Evolutionary conservation across 2,113 vertebrate genomes (phyloP), one percentile per base, ranked within the genome.

Genomic region (Leptobrachium ailaonicum): DNA sequence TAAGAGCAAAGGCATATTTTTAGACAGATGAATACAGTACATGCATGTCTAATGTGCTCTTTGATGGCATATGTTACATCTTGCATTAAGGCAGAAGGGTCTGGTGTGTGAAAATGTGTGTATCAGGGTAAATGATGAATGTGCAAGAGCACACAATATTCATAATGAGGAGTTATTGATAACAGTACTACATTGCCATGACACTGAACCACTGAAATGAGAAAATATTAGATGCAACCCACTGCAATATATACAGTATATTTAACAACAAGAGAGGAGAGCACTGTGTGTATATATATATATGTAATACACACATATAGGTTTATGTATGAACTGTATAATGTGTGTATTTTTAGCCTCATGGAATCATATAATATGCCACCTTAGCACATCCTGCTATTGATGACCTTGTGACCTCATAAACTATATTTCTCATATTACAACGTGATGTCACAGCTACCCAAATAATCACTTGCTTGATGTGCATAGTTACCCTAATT

Each of bases 21-120:
- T 32, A 32, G 20, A 32, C 20, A 32, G 50, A 41, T 47, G 14
- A 50, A n/a, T 40, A 45, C 44, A 50, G 41, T 63, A 56, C 69
- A 62, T 62, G 43, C 70, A 73, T 79, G 70, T 66, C 45, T 75
- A 75, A 74, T 69, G 64, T 68, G 53, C 54, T 75, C 63, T 11
- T 66, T 66, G 43, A 60, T 75, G 43, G 66, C 79, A 81, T 81
- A 81, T 81, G 79, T 41, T 75, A 42, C 71, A 50, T 72, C 79
- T 75, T 81, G 47, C 75, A 72, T 10, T 54, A 62, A 32, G 66
- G 60, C 72, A 68, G 73, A 44, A 40, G 71, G 71, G 56, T 4
- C 54, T 66, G 41, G 13, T 40, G 41, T 44, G 10, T 67, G 71
- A 74, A 12, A 40, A 20, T 32, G 20, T 32, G n/a, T 73, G 14